A percentile compares a stretch with the other conserved stretches of the same genome.
Evolutionary conservation across 2,113 vertebrate genomes (phyloP).

Genomic region (Mormoops blainvillei): DNA sequence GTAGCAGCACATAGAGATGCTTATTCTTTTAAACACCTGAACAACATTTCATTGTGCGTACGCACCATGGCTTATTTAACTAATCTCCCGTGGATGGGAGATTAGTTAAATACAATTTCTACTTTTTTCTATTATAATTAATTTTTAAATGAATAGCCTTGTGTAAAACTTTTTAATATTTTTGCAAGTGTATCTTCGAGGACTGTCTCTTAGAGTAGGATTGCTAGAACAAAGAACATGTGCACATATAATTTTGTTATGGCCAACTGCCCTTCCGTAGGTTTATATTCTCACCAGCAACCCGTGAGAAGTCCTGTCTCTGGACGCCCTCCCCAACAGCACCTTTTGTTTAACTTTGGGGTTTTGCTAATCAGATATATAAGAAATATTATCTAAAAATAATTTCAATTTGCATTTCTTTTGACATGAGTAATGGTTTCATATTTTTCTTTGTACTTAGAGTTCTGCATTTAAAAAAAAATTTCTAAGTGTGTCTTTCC

Average conservation of each 20-base stretch:
- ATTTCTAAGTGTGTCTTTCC: background rate
- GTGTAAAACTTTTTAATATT: background rate
- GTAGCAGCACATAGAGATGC: background rate
- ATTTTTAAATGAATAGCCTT: background rate
- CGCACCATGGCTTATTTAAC: background rate
- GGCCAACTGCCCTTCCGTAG: background rate
- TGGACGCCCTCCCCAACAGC: background rate
- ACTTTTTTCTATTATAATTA: background rate
- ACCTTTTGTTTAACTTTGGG: background rate
- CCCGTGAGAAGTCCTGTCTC: background rate
- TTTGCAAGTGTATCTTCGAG: background rate
- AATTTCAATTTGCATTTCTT: background rate
- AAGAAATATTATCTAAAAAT: background rate
- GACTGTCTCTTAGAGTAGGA: background rate
- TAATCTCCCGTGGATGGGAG: background rate
- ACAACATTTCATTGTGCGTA: background rate
- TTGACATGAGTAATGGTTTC: background rate
- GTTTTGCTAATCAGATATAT: background rate
- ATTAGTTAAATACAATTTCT: too few species aligned
- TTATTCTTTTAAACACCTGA: background rate
- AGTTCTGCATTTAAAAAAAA: background rate
- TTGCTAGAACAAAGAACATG: background rate
- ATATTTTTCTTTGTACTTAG: constrained; percentile 1
- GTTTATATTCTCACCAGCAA: background rate
- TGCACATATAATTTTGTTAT: background rate